Percentiles rank a stretch among this genome's conserved stretches.
Conservation (phyloP, 2,888 invertebrate genomes). For the Watsonalla cultraria region DNA sequence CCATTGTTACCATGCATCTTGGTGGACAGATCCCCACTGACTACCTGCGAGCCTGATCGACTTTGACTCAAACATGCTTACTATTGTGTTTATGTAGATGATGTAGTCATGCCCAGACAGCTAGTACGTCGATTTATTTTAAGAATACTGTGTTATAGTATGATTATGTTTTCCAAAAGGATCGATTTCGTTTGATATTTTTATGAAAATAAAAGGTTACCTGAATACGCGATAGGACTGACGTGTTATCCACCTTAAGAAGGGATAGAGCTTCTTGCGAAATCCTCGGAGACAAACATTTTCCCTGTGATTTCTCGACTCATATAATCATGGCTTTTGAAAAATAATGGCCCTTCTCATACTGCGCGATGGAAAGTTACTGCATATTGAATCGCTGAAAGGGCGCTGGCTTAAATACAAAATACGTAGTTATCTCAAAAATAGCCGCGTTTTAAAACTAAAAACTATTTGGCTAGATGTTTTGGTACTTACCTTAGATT, state of each 20-base stretch:
- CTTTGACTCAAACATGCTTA: too few relatives aligned
- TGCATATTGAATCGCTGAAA: constrained; percentile 52
- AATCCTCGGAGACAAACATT: constrained; percentile 2
- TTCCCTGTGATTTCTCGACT: constrained; percentile 5
- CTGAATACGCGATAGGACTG: background rate
- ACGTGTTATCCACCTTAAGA: background rate
- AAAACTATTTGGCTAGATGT: too few relatives aligned
- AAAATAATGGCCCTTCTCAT: constrained; percentile 37
- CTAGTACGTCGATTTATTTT: too few relatives aligned
- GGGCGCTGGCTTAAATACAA: constrained; percentile 25
- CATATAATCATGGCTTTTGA: constrained; percentile 30
- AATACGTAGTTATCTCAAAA: constrained; percentile 15
- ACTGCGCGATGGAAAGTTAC: constrained; percentile 48
- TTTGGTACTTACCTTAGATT: too few relatives aligned
- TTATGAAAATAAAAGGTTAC: background rate
- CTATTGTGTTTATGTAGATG: too few relatives aligned
- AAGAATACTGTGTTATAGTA: too few relatives aligned
- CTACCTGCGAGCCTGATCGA: too few relatives aligned
- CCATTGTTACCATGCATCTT: too few relatives aligned
- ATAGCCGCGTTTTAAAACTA: background rate
- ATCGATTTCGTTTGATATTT: background rate
- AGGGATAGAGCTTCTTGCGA: background rate
- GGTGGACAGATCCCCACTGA: too few relatives aligned
- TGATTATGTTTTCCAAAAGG: background rate
- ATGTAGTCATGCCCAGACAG: too few relatives aligned